These are phyloP conservation scores for Diaphora mendica DNA, from an alignment of 2,888 invertebrate species.

Conservation along the genomic window DNA sequence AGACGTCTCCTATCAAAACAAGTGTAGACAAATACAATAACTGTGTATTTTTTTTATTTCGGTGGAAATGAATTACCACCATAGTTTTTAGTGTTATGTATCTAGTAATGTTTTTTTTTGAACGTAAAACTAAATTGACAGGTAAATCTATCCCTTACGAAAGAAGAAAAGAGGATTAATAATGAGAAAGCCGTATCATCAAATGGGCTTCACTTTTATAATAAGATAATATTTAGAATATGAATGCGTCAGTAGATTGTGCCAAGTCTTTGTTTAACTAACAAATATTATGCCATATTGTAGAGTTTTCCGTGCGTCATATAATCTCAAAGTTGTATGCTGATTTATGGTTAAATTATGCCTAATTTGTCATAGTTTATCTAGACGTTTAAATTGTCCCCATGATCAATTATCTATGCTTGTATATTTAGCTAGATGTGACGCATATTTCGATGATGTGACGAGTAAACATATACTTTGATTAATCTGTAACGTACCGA, in stretches of 20 bases:
- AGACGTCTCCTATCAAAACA: too few relatives aligned
- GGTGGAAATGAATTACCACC: not conserved
- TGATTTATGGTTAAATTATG: conserved; percentile 68
- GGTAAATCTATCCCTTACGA: not conserved
- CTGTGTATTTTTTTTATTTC: too few relatives aligned
- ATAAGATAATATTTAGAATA: conserved; percentile 40
- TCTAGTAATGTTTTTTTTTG: not conserved
- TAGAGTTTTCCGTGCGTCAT: conserved; percentile 68
- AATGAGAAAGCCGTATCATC: conserved; percentile 17
- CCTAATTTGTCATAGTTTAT: conserved; percentile 79
- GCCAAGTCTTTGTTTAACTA: conserved; percentile 38
- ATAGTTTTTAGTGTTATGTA: too few relatives aligned
- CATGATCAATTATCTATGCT: conserved; percentile 61
- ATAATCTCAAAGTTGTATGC: conserved; percentile 63
- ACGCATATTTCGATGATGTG: conserved; percentile 54
- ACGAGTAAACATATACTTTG: conserved; percentile 48
- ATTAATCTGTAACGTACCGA: conserved; percentile 1
- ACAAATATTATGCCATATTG: conserved; percentile 41
- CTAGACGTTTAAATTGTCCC: conserved; percentile 69
- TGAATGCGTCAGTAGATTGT: conserved; percentile 42
- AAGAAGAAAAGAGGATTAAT: not conserved
- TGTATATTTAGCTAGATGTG: conserved; percentile 43
- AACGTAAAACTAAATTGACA: not conserved
- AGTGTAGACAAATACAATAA: too few relatives aligned
- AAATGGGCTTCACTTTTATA: conserved; percentile 36